Percentiles rank a stretch among this genome's conserved stretches.
Evolutionary conservation across 2,113 vertebrate genomes (phyloP).

Genomic region (Oreocharis arfaki): DNA sequence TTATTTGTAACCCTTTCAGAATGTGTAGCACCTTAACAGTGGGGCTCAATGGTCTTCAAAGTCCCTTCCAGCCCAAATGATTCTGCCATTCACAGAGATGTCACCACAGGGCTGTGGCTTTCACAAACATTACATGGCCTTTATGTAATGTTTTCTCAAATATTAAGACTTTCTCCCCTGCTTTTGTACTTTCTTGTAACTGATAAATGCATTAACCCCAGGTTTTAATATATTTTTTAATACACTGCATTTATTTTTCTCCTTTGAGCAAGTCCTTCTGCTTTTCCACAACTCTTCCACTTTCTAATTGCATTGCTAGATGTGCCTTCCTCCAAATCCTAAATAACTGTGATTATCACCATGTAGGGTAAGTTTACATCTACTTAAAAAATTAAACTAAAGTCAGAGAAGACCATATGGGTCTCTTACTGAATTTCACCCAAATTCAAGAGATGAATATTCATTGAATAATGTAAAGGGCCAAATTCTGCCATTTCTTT

Average conservation of each 20-base stretch:
- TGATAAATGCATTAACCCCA: not conserved
- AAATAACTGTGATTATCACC: not conserved
- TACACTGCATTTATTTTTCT: not conserved
- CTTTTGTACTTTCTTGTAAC: not conserved
- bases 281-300: not conserved
- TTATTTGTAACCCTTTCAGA: conserved; percentile 39
- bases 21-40: not conserved
- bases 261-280: not conserved
- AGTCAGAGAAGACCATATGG: not conserved
- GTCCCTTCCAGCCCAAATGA: not conserved
- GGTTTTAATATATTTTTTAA: not conserved
- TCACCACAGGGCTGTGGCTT: not conserved
- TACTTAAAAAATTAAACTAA: not conserved
- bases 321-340: not conserved
- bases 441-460: not conserved
- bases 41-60: too few species aligned
- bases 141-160: not conserved
- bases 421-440: not conserved
- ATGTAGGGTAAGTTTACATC: not conserved
- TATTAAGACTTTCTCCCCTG: not conserved
- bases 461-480: not conserved
- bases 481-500: not conserved
- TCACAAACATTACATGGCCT: not conserved
- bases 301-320: not conserved
- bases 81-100: not conserved